Base-by-base conservation (phyloP, 2,113 vertebrate genomes). In the Garra rufa region DNA sequence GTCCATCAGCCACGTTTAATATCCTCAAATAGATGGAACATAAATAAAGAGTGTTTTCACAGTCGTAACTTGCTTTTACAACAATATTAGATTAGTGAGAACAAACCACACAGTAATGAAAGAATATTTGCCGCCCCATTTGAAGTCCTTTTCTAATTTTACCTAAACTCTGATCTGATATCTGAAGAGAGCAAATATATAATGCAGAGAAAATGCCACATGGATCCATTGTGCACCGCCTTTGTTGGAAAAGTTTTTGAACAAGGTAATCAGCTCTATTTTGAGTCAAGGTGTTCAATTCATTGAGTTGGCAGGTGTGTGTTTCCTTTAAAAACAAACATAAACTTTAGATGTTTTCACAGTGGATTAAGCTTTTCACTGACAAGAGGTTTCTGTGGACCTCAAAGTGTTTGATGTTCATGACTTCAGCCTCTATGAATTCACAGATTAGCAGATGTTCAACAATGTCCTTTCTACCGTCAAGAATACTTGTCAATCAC, bases 101-200 rank as follows among this genome's bases (percentile, higher is more conserved):
- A 11, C 50, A 43, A 6, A 11, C 9, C 6, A 61, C 55, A 44
- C 11, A 61, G 28, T 78, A 1, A 78, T 17, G 52, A 43, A 21
- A 77, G 8, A 78, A 43, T 41, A 57, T 76, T 26, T 76, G 50
- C 11, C 19, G 13, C 50, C 30, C 28, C 30, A 77, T 41, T 6
- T 57, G 17, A 77, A 78, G 55, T 44, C 3, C 21, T 57, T 57
- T 55, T 76, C 52, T 17, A 61, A 44, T 78, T 78, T 26, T 19
- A 26, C 14, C 13, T 41, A 44, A 61, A 2, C 38, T 26, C 34
- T 59, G 38, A 78, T 26, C 55, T 78, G 34, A 43, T 78, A 26
- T 61, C n/a, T 78, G 13, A 61, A 78, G 55, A 78, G n/a, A 78
- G 17, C 43, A 78, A 26, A 76, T 59, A 14, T 77, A 57, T 24